Percentiles rank a stretch among this genome's conserved stretches.
Conservation (phyloP, 2,113 vertebrate species). For the Pampusana beccarii region DNA sequence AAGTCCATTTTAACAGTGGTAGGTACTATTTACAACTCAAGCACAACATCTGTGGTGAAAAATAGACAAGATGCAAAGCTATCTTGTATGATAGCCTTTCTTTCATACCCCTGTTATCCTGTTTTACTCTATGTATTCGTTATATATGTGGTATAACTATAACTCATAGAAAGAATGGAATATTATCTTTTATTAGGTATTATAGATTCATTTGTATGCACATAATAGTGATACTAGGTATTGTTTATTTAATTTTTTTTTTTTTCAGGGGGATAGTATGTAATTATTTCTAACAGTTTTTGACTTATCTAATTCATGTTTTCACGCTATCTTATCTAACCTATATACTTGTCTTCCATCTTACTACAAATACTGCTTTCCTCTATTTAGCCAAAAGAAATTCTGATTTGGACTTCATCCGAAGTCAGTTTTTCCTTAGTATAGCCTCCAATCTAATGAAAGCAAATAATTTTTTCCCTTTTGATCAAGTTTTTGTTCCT, state of each 20-base stretch:
- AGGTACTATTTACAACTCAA: neutral
- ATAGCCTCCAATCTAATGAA: neutral
- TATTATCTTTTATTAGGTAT: neutral
- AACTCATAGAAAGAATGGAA: neutral
- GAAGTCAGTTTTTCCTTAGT: neutral
- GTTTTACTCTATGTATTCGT: neutral
- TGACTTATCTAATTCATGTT: neutral
- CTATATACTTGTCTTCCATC: neutral
- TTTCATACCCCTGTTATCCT: neutral
- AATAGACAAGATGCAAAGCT: neutral
- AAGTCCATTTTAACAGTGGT: neutral
- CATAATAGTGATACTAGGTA: neutral
- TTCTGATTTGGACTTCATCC: neutral
- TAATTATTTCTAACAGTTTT: neutral
- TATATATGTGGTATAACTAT: neutral
- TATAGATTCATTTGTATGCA: neutral
- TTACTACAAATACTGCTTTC: neutral
- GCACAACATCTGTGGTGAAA: neutral
- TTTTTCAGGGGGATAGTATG: neutral
- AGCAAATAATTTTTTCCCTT: neutral
- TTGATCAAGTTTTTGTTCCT: neutral
- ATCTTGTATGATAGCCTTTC: neutral
- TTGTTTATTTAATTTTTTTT: neutral
- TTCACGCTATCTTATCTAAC: neutral
- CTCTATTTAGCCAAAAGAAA: neutral